A percentile compares a stretch with the other conserved stretches of the same genome.
phyloP scores from a whole-genome alignment of 2,113 vertebrate genomes.

The Carlito syrichta region DNA sequence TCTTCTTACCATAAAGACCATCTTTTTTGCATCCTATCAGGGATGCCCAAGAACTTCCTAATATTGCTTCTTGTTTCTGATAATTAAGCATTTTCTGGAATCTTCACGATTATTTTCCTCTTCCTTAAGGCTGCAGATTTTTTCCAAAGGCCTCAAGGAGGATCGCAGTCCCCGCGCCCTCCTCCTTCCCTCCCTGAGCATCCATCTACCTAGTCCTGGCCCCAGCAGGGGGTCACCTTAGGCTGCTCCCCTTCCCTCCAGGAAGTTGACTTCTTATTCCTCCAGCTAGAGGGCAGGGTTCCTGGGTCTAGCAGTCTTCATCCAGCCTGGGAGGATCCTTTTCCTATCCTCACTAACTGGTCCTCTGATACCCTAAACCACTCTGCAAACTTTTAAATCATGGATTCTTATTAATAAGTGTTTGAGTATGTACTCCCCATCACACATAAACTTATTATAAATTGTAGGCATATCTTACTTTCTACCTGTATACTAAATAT shows the following conservation, averaged over 20 bases:
- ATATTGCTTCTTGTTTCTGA: neutral
- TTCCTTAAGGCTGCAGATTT: neutral
- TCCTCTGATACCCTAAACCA: neutral
- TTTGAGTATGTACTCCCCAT: no score
- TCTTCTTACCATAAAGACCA: neutral
- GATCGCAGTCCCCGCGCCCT: neutral
- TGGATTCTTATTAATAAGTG: neutral
- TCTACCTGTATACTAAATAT: neutral
- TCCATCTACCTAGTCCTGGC: neutral
- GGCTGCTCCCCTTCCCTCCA: neutral
- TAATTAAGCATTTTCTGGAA: neutral
- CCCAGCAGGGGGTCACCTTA: rapidly evolving
- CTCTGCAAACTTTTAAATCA: neutral
- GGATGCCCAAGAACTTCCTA: neutral
- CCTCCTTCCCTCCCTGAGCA: neutral
- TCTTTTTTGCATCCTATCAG: neutral
- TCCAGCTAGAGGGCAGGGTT: neutral
- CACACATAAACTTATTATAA: neutral
- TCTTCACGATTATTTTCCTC: neutral
- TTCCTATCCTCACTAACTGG: neutral
- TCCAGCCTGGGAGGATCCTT: neutral
- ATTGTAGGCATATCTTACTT: no score
- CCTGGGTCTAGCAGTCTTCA: neutral
- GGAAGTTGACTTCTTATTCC: neutral
- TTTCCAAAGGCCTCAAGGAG: neutral